These are phyloP conservation scores for Ramphastos sulfuratus DNA, from an alignment of 2,113 vertebrate species.

Conservation along the genomic window DNA sequence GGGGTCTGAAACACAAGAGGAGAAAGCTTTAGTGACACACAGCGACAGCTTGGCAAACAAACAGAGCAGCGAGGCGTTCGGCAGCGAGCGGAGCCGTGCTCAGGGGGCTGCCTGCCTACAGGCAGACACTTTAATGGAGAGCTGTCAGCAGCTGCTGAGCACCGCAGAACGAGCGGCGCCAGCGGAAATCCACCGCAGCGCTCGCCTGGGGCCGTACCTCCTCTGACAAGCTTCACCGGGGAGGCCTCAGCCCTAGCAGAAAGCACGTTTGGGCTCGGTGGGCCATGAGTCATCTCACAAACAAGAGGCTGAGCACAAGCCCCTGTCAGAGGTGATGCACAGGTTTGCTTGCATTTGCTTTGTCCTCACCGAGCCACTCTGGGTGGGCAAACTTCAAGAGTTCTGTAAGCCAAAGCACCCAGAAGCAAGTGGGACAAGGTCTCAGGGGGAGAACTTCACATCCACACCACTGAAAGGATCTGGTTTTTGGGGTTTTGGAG, in stretches of 20 bases:
- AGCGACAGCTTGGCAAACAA: slow-evolving; percentile 26
- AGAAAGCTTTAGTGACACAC: slow-evolving; percentile 41
- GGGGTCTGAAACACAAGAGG: slow-evolving; percentile 81
- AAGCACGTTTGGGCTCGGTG: not conserved
- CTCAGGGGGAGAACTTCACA: not conserved
- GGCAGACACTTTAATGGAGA: slow-evolving; percentile 1
- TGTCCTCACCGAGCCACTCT: accelerated
- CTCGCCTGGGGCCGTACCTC: too few species aligned
- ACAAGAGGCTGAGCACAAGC: not conserved
- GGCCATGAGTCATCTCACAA: not conserved
- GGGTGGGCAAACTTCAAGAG: not conserved
- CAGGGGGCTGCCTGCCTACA: not conserved
- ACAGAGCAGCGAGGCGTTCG: not conserved
- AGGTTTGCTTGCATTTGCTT: not conserved
- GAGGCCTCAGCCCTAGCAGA: not conserved
- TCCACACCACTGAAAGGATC: not conserved
- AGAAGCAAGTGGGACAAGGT: not conserved
- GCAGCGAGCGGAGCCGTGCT: not conserved
- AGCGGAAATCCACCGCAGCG: not conserved
- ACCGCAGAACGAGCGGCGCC: not conserved
- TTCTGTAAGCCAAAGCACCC: not conserved
- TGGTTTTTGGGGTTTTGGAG: not conserved
- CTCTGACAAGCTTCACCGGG: not conserved
- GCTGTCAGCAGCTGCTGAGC: not conserved
- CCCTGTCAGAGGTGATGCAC: not conserved